Evolutionary conservation across 2,888 invertebrate genomes (phyloP), one percentile per base, ranked within the genome.

Genomic region (Alcis repandata): DNA sequence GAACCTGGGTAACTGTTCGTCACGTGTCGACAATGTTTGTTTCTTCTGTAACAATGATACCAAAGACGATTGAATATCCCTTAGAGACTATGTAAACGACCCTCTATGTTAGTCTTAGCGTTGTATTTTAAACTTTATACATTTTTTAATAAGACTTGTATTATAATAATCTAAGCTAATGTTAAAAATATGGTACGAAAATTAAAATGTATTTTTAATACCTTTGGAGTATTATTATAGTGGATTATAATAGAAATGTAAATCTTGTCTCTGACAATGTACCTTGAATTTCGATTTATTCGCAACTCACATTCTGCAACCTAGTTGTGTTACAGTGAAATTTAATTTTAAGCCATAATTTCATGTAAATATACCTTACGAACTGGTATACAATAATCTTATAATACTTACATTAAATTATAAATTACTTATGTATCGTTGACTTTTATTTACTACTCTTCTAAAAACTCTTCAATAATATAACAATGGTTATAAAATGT

Each of bases 11-110:
- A 59, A 52, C 59, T 79, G 85, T 85, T 86, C 81, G 84, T 64
- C 59, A 52, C 80, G 76, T 79, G 80, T 87, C 79, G 80, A 83
- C 79, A 79, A 80, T 80, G 78, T 84, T 86, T 83, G 85, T 82
- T 87, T 89, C 46, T 87, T 89, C 85, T 88, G 83, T 89, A 89
- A 89, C 87, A 87, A 87, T 91, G 85, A 93, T 93, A 93, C 93
- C 93, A 93, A 93, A 93, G 93, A 93, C 88, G 87, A 87, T 92
- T 88, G 92, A 92, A 91, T 92, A 92, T 92, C 92, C 90, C 87
- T 81, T 86, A 88, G 86, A 88, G 85, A 79, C 84, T 88, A 79
- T 82, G 80, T 71, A 63, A 79, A 72, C 71, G 77, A 75, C 69
- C 77, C 82, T 76, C 84, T 86, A 75, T 83, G 74, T 73, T 79